Evolutionary conservation across 2,797 vertebrate genomes (phyloP), one percentile per base, ranked within the genome.

Genomic region (Urophycis tenuis): DNA sequence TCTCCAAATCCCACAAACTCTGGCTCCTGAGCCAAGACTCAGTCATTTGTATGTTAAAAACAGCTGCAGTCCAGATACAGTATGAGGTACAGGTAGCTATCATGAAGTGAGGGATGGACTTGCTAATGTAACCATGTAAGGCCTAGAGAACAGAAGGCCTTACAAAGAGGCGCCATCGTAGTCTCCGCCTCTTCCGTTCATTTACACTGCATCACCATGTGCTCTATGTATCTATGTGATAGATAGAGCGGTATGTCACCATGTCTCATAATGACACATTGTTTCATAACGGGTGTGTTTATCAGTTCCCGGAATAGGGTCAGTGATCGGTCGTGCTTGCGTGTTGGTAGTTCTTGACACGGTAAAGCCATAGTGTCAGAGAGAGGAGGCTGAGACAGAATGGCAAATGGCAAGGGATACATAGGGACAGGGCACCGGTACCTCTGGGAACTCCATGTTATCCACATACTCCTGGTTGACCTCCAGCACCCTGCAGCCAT

Each of bases 401-500:
- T n/a, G n/a, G n/a, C n/a, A n/a, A n/a, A n/a, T n/a, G n/a, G n/a
- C n/a, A n/a, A n/a, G n/a, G n/a, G n/a, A n/a, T n/a, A n/a, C n/a
- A n/a, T n/a, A n/a, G n/a, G n/a, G n/a, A n/a, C 49, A 53, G 22
- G 49, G 49, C 14, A 22, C 49, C 3, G 41, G 41, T 14, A 98
- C 97, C 93, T 25, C 87, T 10, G 2, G 34, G 80, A 95, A 93
- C 75, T 93, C 94, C 88, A 83, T 87, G 86, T 92, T 80, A 67
- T 92, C 92, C 82, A 97, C 94, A 0, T 90, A 90, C 5, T 92
- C 88, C 69, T 92, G 92, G 1, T 99, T 98, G 87, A 98, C 94
- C 78, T 96, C 96, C 49, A 99, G 92, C 49, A 99, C 89, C n/a
- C 88, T 78, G 87, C 98, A 96, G 45, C 95, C 95, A 0, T 93